phyloP scores from a whole-genome alignment of 2,113 vertebrate species.

The Pteronura brasiliensis region DNA sequence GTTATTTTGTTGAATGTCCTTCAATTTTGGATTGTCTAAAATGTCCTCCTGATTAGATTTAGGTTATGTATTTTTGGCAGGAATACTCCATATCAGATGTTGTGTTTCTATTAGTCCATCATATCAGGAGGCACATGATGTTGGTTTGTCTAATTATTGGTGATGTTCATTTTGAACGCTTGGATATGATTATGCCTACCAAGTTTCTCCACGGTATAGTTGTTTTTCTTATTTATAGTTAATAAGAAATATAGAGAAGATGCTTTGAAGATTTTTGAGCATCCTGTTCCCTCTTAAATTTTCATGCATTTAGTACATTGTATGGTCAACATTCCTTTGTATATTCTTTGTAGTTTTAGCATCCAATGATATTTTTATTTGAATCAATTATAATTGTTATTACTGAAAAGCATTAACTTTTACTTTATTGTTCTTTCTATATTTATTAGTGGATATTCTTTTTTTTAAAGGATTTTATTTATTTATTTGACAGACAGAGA shows the following conservation, averaged over 20 bases:
- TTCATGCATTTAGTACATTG: background rate
- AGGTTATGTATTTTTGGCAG: background rate
- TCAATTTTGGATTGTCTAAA: background rate
- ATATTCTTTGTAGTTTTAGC: background rate
- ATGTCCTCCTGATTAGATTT: background rate
- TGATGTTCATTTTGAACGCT: background rate
- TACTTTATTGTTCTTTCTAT: background rate
- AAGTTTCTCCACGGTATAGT: background rate
- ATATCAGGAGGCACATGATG: background rate
- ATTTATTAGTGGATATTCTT: conserved; percentile 13
- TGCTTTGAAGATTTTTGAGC: background rate
- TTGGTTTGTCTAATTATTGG: background rate
- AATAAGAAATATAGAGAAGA: background rate
- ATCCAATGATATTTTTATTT: conserved; percentile 5
- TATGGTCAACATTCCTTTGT: too few relatives aligned
- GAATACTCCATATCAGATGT: background rate
- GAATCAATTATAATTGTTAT: background rate
- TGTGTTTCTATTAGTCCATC: background rate
- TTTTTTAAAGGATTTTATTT: too few relatives aligned
- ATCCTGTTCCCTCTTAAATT: background rate
- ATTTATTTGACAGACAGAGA: too few relatives aligned
- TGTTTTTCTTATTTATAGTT: background rate
- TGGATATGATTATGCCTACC: background rate
- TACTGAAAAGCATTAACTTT: background rate
- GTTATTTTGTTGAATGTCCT: background rate